Percentiles rank a stretch among this genome's conserved stretches.
Evolutionary conservation across 2,113 vertebrate species (phyloP).

Genomic region (Hyla sarda): DNA sequence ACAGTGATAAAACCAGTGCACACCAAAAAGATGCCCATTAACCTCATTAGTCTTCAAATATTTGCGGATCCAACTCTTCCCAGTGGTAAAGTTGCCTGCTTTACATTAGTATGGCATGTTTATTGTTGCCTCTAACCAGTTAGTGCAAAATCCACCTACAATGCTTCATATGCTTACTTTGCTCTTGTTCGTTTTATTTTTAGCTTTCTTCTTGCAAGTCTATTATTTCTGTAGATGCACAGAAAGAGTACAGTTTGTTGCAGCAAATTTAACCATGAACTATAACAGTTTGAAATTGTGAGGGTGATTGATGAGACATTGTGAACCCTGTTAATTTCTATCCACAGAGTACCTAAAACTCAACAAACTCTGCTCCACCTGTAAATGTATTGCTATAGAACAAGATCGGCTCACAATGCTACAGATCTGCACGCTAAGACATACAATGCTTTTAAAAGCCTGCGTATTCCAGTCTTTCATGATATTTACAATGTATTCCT

Average conservation of each 20-base stretch:
- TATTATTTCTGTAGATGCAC: background rate
- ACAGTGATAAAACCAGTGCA: constrained; percentile 15
- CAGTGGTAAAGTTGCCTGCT: constrained; percentile 27
- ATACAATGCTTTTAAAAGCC: background rate
- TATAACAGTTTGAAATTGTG: background rate
- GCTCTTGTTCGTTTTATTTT: background rate
- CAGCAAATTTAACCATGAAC: background rate
- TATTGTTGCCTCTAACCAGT: background rate
- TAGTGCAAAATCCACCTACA: background rate
- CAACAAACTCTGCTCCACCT: constrained; percentile 22
- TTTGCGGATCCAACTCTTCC: background rate
- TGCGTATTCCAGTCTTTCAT: background rate
- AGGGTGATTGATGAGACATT: background rate
- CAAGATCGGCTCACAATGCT: background rate
- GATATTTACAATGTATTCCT: background rate
- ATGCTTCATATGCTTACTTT: background rate
- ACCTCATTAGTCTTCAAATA: constrained; percentile 33
- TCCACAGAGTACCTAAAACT: background rate
- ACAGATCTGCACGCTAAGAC: background rate
- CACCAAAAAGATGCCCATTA: constrained; percentile 30
- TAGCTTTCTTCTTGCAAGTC: background rate
- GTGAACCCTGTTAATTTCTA: background rate
- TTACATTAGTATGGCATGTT: background rate
- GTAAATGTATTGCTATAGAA: background rate
- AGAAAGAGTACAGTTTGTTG: constrained; percentile 24